Evolutionary conservation across 2,113 vertebrate genomes (phyloP).

Genomic region (Oryzias javanicus): DNA sequence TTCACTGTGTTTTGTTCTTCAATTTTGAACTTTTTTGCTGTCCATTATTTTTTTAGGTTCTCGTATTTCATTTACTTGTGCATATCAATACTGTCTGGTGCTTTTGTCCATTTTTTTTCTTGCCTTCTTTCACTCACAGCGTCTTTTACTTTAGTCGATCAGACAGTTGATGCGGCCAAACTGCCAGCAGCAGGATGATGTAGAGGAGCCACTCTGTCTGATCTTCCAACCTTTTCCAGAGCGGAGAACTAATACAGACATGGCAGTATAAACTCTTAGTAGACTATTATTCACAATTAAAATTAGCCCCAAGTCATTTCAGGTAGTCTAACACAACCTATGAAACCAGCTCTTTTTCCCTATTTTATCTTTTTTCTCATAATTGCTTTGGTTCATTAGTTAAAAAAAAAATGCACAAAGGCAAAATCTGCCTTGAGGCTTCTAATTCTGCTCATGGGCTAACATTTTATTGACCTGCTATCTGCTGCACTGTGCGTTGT

Average conservation of each 20-base stretch:
- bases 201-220: slow-evolving; percentile 63
- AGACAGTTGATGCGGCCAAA: slow-evolving; percentile 67
- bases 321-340: slow-evolving; percentile 25
- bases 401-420: slow-evolving; percentile 1
- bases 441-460: slow-evolving; percentile 6
- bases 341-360: slow-evolving; percentile 2
- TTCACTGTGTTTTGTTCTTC: no score
- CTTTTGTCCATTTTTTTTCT: slow-evolving; percentile 17
- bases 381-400: slow-evolving; percentile 16
- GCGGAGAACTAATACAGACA: slow-evolving; percentile 62
- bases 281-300: slow-evolving; percentile 70
- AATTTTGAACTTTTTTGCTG: not conserved
- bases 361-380: slow-evolving; percentile 3
- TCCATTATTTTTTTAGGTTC: not conserved
- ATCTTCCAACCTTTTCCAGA: slow-evolving; percentile 58
- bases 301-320: slow-evolving; percentile 43
- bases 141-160: slow-evolving; percentile 45
- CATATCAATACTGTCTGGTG: not conserved
- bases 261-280: slow-evolving; percentile 53
- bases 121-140: slow-evolving; percentile 27
- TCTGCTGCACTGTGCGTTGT: not conserved
- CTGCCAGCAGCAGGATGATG: slow-evolving; percentile 58
- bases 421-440: slow-evolving; percentile 14
- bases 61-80: not conserved
- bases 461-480: slow-evolving; percentile 10